Conservation (phyloP, 2,888 invertebrate species). For the Ptilodon capucinus region DNA sequence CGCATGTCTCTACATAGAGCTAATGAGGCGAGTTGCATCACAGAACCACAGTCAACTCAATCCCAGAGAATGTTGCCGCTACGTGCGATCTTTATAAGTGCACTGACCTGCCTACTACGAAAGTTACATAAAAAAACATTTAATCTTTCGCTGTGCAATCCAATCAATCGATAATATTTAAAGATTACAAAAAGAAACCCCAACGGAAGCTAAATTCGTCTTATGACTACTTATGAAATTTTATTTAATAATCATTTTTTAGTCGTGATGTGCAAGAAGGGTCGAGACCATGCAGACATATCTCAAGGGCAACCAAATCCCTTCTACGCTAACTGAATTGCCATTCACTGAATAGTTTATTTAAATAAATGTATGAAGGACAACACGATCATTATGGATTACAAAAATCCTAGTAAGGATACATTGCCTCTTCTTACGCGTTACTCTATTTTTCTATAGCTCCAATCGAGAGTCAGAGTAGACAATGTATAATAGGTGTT, state of each 20-base stretch:
- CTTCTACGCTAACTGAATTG: neutral
- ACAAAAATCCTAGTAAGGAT: too few relatives aligned
- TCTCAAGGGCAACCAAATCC: neutral
- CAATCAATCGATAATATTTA: constrained; percentile 6
- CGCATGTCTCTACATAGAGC: constrained; percentile 28
- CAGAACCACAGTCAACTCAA: constrained; percentile 26
- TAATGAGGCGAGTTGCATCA: constrained; percentile 41
- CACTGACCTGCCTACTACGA: constrained; percentile 8
- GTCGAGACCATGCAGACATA: neutral
- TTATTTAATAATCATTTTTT: neutral
- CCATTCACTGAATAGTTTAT: neutral
- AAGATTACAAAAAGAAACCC: constrained; percentile 2
- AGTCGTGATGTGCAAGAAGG: neutral
- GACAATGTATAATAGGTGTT: too few relatives aligned
- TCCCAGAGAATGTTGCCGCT: constrained; percentile 33
- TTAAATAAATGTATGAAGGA: neutral
- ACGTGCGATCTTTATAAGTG: constrained; percentile 15
- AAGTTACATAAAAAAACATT: constrained; percentile 8
- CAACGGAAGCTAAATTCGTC: neutral
- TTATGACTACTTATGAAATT: neutral
- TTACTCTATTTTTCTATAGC: too few relatives aligned
- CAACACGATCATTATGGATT: too few relatives aligned
- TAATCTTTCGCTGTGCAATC: constrained; percentile 4
- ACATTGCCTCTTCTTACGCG: too few relatives aligned
- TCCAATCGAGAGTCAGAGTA: too few relatives aligned